Evolutionary conservation across 2,888 invertebrate species (phyloP).

Genomic region (Chalcosyrphus nemorum): DNA sequence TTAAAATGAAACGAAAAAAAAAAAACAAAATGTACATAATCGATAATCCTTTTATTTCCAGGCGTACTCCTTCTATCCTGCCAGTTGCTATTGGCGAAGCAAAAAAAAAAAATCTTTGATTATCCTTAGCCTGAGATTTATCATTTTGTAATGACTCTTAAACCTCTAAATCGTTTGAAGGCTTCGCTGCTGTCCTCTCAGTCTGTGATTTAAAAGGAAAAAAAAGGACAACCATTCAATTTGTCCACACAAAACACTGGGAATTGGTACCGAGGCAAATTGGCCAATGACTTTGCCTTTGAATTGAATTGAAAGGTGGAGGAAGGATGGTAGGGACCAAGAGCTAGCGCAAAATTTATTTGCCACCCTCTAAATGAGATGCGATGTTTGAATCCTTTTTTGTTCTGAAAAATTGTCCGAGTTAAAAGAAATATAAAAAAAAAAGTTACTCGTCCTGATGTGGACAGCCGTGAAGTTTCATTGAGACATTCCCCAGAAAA

Average conservation of each 20-base stretch:
- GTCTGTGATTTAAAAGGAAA: neutral
- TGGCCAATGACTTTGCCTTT: slow-evolving; percentile 25
- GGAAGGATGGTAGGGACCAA: neutral
- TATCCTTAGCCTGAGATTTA: slow-evolving; percentile 31
- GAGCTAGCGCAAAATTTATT: slow-evolving; percentile 34
- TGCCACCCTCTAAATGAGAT: slow-evolving; percentile 37
- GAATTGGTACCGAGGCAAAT: slow-evolving; percentile 49
- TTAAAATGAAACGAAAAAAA: neutral
- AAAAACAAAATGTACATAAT: slow-evolving; percentile 32
- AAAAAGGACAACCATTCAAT: slow-evolving; percentile 56
- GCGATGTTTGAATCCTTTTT: slow-evolving; percentile 24
- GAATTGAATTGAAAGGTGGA: slow-evolving; percentile 3
- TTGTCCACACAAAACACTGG: slow-evolving; percentile 43
- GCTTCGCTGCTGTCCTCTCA: neutral
- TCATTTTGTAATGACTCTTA: slow-evolving; percentile 42
- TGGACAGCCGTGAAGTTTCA: slow-evolving; percentile 10
- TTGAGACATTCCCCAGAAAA: neutral
- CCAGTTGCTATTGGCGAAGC: too few species aligned
- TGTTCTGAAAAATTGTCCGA: neutral
- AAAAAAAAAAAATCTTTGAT: slow-evolving; percentile 21
- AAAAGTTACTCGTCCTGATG: neutral
- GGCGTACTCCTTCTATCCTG: neutral
- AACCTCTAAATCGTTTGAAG: neutral
- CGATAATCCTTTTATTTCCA: slow-evolving; percentile 41
- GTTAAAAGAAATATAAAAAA: slow-evolving; percentile 10